Percentiles rank a stretch among this genome's conserved stretches.
phyloP scores from a whole-genome alignment of 2,888 invertebrate species.

The Platycheirus rosarum region DNA sequence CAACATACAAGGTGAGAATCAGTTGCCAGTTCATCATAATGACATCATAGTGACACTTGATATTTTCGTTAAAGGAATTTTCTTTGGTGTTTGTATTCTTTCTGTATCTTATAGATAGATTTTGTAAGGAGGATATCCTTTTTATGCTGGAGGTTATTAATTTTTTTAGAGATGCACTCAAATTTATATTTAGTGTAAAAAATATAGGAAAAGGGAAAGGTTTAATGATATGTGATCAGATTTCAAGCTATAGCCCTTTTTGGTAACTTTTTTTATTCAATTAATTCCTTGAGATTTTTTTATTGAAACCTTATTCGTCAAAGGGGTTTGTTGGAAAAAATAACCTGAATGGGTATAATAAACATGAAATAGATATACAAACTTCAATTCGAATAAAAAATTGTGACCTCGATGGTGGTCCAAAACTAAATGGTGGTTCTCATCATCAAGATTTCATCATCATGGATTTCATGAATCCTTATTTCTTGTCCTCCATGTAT shows the following conservation, averaged over 20 bases:
- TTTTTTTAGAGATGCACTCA: background rate
- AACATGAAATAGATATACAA: too few relatives aligned
- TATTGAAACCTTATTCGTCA: background rate
- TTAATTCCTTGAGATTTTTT: background rate
- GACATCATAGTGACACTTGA: constrained; percentile 15
- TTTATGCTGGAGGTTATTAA: constrained; percentile 16
- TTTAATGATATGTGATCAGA: constrained; percentile 28
- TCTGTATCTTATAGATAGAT: background rate
- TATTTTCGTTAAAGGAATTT: too few relatives aligned
- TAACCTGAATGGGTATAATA: too few relatives aligned
- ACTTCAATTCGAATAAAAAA: too few relatives aligned
- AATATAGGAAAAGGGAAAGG: background rate
- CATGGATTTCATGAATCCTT: too few relatives aligned
- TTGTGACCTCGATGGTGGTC: too few relatives aligned
- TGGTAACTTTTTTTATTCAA: too few relatives aligned
- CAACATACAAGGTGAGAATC: constrained; percentile 54
- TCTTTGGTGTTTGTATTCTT: too few relatives aligned
- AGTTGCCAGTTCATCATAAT: constrained; percentile 1
- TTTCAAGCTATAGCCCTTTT: too few relatives aligned
- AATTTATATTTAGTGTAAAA: background rate
- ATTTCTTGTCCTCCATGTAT: too few relatives aligned
- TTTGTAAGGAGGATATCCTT: background rate
- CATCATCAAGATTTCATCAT: too few relatives aligned
- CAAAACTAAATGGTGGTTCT: too few relatives aligned
- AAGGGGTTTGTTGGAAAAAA: background rate